Base-by-base conservation (phyloP, 1,140 invertebrate species). In the Drosophila neocordata region DNA sequence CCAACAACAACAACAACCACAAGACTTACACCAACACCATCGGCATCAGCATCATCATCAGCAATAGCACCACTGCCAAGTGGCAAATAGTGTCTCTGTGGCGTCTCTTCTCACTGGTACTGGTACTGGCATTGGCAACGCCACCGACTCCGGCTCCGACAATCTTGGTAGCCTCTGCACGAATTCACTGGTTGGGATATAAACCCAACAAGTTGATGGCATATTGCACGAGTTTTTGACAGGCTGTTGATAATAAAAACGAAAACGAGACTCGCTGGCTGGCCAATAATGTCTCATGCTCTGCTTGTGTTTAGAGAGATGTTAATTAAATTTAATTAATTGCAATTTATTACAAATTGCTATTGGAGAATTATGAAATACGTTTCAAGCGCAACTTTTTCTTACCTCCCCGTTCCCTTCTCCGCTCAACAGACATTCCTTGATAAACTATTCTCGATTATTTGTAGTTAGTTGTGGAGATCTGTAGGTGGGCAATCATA, bases 161-260 rank as follows among this genome's bases (percentile, higher is more conserved):
- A 7, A 48, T 48, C 15, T 52, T 79, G 69, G 69, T 71, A 85
- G 81, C 82, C 41, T 63, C 65, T 81, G 78, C 68, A 82, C 82
- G 85, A 87, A 68, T 73, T 70, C 77, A 73, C 66, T 63, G 65
- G 52, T 57, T 68, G 64, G 73, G 58, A 73, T 77, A 87, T 88
- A 84, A 88, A 88, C 57, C 79, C 55, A 56, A 20, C 31, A 58
- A 77, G 63, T 73, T 88, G 73, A 88, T 83, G 84, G 79, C 44
- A 57, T 62, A 73, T 79, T 77, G 84, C 67, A 69, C 60, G 66
- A 66, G 73, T 73, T 89, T 84, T 83, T 88, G 83, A 73, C 83
- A 88, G 83, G 48, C 44, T 51, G 73, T 65, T 79, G 82, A 88
- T 87, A 87, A 87, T 87, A 88, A 87, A 87, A 87, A 79, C 76